Evolutionary conservation across 2,113 vertebrate genomes (phyloP).

Genomic region (Chaenogobius annularis): DNA sequence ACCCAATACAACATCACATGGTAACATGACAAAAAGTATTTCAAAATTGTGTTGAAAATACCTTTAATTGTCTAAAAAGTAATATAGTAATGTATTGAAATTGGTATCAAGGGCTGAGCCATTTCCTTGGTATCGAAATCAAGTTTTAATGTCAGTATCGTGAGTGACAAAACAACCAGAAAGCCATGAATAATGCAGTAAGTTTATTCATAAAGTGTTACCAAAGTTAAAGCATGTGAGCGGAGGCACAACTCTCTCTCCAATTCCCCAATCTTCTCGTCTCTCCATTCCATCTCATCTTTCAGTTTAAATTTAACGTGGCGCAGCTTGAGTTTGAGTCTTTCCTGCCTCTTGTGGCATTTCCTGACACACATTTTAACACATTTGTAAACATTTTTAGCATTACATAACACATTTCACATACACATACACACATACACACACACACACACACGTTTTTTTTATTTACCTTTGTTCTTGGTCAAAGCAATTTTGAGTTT

Average conservation of each 20-base stretch:
- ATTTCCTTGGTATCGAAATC: too few species aligned
- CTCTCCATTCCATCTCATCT: slow-evolving; percentile 48
- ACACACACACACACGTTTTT: too few species aligned
- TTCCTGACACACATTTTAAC: slow-evolving; percentile 49
- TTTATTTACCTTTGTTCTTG: slow-evolving; percentile 57
- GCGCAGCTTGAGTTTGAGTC: slow-evolving; percentile 45
- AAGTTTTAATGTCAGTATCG: too few species aligned
- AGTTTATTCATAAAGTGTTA: slow-evolving; percentile 14
- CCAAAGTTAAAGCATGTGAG: slow-evolving; percentile 50
- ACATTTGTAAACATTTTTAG: background rate
- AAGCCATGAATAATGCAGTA: too few species aligned
- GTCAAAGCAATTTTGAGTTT: slow-evolving; percentile 53
- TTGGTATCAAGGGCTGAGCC: too few species aligned
- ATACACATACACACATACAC: too few species aligned
- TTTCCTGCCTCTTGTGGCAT: slow-evolving; percentile 50
- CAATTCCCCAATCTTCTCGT: slow-evolving; percentile 56
- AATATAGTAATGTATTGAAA: too few species aligned
- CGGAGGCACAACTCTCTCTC: slow-evolving; percentile 53
- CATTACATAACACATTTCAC: background rate
- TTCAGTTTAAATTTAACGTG: slow-evolving; percentile 45
- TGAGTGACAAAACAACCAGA: too few species aligned
- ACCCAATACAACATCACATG: too few species aligned
- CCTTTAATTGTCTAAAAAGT: too few species aligned
- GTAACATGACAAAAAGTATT: too few species aligned
- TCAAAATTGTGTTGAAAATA: too few species aligned